A percentile compares a stretch with the other conserved stretches of the same genome.
Evolutionary conservation across 2,113 vertebrate genomes (phyloP).

Genomic region (Cyanoramphus novaezelandiae): DNA sequence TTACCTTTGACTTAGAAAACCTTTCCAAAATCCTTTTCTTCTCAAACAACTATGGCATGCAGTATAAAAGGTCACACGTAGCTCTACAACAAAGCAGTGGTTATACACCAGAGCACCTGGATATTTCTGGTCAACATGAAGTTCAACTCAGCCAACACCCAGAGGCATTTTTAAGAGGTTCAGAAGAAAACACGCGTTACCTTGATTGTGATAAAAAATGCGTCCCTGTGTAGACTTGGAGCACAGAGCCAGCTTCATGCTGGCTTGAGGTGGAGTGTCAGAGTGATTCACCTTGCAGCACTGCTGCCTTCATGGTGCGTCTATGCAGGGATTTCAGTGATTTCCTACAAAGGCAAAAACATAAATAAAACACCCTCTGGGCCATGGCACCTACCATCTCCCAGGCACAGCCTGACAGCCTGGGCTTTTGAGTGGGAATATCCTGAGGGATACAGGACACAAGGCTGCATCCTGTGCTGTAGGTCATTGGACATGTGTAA

Average conservation of each 20-base stretch:
- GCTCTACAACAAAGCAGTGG: neutral
- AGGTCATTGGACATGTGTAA: neutral
- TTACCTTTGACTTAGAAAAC: neutral
- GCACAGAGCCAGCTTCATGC: neutral
- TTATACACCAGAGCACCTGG: neutral
- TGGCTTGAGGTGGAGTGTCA: neutral
- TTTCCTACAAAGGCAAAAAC: neutral
- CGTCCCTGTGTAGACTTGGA: neutral
- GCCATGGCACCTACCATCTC: neutral
- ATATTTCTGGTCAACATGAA: neutral
- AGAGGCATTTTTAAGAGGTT: neutral
- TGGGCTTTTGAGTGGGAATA: too few relatives aligned
- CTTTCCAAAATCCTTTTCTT: neutral
- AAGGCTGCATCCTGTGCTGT: fast-evolving
- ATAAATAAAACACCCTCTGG: neutral
- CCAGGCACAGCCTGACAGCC: neutral
- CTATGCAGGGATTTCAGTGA: neutral
- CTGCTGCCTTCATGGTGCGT: neutral
- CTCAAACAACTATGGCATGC: neutral
- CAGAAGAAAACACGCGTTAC: neutral
- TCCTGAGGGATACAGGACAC: too few relatives aligned
- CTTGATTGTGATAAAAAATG: neutral
- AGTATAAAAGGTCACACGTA: fast-evolving
- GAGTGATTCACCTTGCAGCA: neutral
- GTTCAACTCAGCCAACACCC: neutral